Evolutionary conservation across 2,113 vertebrate species (phyloP).

Genomic region (western clawed frog (Xenopus tropicalis)): UCB_Xtro_10.0 CM004451.2:89889001-89889500

Average conservation of each 20-base stretch:
- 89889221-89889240: conserved; percentile 4
- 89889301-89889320: background rate
- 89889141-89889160: conserved; percentile 79
- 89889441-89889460: conserved; percentile 11
- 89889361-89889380: background rate
- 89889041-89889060: conserved; percentile 73
- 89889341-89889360: background rate
- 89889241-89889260: background rate
- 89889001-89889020: no score
- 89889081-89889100: conserved; percentile 63
- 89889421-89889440: conserved; percentile 8
- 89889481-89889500: background rate
- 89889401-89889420: background rate
- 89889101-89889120: conserved; percentile 69
- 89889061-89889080: conserved; percentile 68
- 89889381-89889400: background rate
- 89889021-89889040: conserved; percentile 70
- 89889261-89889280: background rate
- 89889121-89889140: conserved; percentile 87
- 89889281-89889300: background rate
- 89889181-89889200: conserved; percentile 79
- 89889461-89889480: background rate
- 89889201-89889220: conserved; percentile 74
- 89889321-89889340: background rate
- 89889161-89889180: conserved; percentile 94